phyloP scores from a whole-genome alignment of 1,140 invertebrate species.

The Lasaia peninsularis region DNA sequence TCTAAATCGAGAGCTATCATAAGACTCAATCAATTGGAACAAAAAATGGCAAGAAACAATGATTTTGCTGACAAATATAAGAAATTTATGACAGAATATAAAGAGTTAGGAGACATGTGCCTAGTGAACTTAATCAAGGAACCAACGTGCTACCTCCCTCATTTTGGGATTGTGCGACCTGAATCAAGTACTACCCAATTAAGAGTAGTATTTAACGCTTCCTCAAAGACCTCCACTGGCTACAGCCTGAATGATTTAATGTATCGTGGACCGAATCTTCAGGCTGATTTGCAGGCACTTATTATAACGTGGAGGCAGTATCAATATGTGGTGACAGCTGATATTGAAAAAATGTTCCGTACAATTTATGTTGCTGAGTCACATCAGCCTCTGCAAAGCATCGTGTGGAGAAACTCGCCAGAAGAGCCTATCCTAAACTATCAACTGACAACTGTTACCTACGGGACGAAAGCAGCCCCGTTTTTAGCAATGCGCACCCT shows the following conservation, averaged over 20 bases:
- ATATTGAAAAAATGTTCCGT: slow-evolving; percentile 29
- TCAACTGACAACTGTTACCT: background rate
- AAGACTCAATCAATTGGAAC: no score
- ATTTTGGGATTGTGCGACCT: background rate
- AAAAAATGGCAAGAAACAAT: no score
- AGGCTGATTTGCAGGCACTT: slow-evolving; percentile 15
- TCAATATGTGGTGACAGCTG: slow-evolving; percentile 35
- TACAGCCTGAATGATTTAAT: slow-evolving; percentile 51
- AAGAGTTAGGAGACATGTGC: no score
- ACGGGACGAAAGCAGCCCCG: slow-evolving; percentile 25
- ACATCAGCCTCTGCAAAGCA: slow-evolving; percentile 38
- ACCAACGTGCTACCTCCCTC: background rate
- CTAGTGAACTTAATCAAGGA: background rate
- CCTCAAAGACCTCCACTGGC: slow-evolving; percentile 36
- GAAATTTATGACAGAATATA: no score
- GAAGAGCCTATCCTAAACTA: slow-evolving; percentile 35
- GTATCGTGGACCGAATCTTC: slow-evolving; percentile 15
- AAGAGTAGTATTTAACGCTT: slow-evolving; percentile 61
- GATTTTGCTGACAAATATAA: no score
- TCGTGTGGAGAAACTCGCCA: slow-evolving; percentile 39
- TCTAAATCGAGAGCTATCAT: no score
- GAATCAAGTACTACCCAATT: slow-evolving; percentile 42
- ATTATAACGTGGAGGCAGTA: slow-evolving; percentile 35
- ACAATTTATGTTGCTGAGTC: slow-evolving; percentile 16
- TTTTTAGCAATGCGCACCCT: slow-evolving; percentile 41